A percentile compares a stretch with the other conserved stretches of the same genome.
These are phyloP conservation scores for Trematomus bernacchii DNA, from an alignment of 2,797 vertebrate genomes.

Conservation along the genomic window DNA sequence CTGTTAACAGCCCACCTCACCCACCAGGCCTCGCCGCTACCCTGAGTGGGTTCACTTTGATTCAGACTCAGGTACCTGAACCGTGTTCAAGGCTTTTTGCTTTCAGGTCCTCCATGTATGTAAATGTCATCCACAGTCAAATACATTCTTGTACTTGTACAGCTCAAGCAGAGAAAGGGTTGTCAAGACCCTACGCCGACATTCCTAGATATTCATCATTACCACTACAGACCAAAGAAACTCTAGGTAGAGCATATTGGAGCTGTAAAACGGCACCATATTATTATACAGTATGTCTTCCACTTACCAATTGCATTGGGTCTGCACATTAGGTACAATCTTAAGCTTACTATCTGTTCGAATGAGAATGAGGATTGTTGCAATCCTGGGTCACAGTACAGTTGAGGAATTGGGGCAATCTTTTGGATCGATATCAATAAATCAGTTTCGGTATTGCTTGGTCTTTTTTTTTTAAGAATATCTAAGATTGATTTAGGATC, in stretches of 20 bases:
- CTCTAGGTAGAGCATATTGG: background rate
- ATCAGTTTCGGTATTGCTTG: constrained; percentile 3
- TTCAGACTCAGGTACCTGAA: too few relatives aligned
- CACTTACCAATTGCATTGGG: background rate
- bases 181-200: background rate
- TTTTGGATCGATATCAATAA: background rate
- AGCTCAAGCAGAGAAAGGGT: background rate
- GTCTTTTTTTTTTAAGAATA: constrained; percentile 45
- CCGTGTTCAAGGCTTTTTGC: too few relatives aligned
- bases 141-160: too few relatives aligned
- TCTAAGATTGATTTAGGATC: constrained; percentile 60
- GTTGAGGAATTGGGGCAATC: background rate
- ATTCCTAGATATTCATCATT: background rate
- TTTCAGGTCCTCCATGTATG: background rate
- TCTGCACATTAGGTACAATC: background rate
- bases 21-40: too few relatives aligned
- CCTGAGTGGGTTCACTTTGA: too few relatives aligned
- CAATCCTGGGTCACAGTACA: background rate
- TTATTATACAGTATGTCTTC: background rate
- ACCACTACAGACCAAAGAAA: background rate
- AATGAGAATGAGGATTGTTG: background rate
- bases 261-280: background rate
- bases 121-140: background rate
- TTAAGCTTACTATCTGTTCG: background rate
- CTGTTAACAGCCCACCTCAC: too few relatives aligned